Conservation (phyloP, 2,113 vertebrate species). For the Eclectus roratus region DNA sequence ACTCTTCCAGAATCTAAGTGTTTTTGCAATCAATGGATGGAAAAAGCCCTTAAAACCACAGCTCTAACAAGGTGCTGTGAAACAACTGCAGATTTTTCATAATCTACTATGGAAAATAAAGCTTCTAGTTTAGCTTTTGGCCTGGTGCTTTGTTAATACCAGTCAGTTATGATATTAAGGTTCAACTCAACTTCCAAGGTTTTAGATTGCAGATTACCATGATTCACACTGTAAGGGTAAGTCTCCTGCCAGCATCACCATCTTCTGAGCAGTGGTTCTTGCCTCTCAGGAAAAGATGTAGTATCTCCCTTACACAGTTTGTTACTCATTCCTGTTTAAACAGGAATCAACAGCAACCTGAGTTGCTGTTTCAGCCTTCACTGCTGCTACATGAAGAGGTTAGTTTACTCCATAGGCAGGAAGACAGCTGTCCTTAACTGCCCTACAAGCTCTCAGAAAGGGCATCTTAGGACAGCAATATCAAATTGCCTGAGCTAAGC, state of each 20-base stretch:
- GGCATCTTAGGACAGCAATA: neutral
- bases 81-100: neutral
- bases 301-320: neutral
- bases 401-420: neutral
- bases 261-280: neutral
- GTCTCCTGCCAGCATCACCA: neutral
- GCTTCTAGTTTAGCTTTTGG: neutral
- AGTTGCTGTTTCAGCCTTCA: neutral
- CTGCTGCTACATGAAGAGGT: neutral
- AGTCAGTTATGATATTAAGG: neutral
- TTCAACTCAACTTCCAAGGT: neutral
- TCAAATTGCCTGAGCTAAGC: neutral
- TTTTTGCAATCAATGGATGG: fast-evolving
- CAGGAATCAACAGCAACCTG: neutral
- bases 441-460: neutral
- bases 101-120: neutral
- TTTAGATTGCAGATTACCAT: neutral
- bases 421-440: neutral
- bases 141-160: neutral
- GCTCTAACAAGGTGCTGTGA: neutral
- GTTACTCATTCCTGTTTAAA: neutral
- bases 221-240: fast-evolving
- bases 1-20: neutral
- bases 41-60: neutral
- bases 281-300: neutral